Base-by-base conservation (phyloP, 2,797 vertebrate species). In the Fistularia tabacaria region DNA sequence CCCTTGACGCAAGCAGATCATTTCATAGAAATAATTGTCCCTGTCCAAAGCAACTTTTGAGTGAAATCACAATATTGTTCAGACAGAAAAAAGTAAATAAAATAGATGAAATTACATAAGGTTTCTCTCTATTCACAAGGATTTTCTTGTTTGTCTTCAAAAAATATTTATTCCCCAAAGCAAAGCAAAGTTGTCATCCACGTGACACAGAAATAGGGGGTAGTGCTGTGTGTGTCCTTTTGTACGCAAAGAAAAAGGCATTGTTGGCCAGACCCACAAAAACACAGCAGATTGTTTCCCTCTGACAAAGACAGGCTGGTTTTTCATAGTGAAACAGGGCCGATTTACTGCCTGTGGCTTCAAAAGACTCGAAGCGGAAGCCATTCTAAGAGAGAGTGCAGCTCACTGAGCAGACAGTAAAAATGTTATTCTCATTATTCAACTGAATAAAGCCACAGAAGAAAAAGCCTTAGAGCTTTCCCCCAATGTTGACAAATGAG, bases 231-330 rank as follows among this genome's bases (percentile, higher is more conserved):
- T 54, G 43, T 57, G 58, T 45, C 56, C 47, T 11, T 15, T 51
- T 57, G 38, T 36, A 56, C 59, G 52, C 63, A 51, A 76, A 87
- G 69, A 89, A 81, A 78, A 82, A 74, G 8, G 46, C 61, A 71
- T 84, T 82, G 86, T 84, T 79, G 80, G 77, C 81, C 84, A 58
- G 79, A 74, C 44, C 61, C 49, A 47, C 73, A 85, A 85, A 82
- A 88, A 84, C 75, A 75, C 65, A 73, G 76, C 77, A 81, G 77
- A 89, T 85, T 90, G 86, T 91, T 85, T 87, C 78, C 79, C 73
- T 64, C 77, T 74, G 80, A 83, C 79, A 79, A 86, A 87, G 79
- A 61, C 67, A 76, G 81, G 82, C 80, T 87, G 71, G 67, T 83
- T 86, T 89, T 76, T 84, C 81, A 68, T 85, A 71, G 85, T 81